Percentiles rank a stretch among this genome's conserved stretches.
Conservation (phyloP, 30 jellyfish, hydroid and myxozoan genomes). For the Hydractinia symbiolongicarpus region DNA sequence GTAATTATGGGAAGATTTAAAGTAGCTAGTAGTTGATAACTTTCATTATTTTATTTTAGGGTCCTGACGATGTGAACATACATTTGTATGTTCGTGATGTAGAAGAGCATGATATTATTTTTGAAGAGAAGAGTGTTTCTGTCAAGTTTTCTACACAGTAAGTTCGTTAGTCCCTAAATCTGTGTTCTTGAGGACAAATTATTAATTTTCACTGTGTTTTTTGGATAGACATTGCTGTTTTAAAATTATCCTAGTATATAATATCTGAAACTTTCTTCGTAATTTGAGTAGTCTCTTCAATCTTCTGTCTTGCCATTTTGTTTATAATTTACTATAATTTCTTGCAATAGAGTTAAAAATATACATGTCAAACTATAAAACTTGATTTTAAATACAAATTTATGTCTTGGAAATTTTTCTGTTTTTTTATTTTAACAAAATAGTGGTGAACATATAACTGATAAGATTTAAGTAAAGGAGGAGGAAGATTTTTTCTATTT, state of each 20-base stretch:
- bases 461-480: no score
- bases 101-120: constrained; percentile 11
- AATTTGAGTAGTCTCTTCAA: no score
- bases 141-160: constrained; percentile 3
- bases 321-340: no score
- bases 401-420: no score
- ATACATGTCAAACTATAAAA: no score
- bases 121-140: constrained; percentile 12
- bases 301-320: no score
- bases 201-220: neutral
- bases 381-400: no score
- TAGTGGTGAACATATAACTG: no score
- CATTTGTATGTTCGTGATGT: constrained; percentile 12
- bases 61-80: neutral
- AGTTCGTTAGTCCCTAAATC: neutral
- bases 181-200: neutral
- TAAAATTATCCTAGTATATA: neutral
- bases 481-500: no score
- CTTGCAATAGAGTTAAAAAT: no score
- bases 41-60: constrained; percentile 2
- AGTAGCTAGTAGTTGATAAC: neutral
- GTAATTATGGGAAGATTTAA: no score
- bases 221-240: neutral
- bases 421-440: no score
- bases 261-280: neutral